These are phyloP conservation scores for Pemphigus obesinymphae DNA, from an alignment of 1,140 invertebrate genomes.

Conservation along the genomic window DNA sequence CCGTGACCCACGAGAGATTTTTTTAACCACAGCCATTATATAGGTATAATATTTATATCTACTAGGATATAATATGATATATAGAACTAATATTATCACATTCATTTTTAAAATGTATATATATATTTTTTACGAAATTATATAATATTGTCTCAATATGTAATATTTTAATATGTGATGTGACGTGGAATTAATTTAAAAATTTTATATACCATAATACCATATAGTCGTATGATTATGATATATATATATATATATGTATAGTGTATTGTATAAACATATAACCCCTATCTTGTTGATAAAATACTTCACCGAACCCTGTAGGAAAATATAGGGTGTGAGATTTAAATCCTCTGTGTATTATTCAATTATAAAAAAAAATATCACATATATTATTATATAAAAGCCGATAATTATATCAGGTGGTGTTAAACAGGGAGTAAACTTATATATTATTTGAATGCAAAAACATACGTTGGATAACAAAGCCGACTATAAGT, in stretches of 20 bases:
- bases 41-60: not conserved
- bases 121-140: too few species aligned
- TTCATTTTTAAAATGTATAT: too few species aligned
- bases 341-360: slow-evolving; percentile 4
- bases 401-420: not conserved
- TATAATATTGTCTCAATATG: too few species aligned
- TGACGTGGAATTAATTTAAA: not conserved
- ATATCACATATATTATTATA: not conserved
- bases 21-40: not conserved
- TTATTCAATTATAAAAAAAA: not conserved
- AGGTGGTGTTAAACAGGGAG: not conserved
- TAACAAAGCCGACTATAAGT: not conserved
- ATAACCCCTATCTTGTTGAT: too few species aligned
- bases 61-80: too few species aligned
- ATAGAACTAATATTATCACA: too few species aligned
- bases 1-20: not conserved
- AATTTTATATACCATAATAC: too few species aligned
- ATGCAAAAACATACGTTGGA: not conserved
- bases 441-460: not conserved
- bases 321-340: not conserved
- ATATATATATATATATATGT: too few species aligned
- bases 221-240: too few species aligned
- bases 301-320: not conserved
- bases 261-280: too few species aligned
- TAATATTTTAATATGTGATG: slow-evolving; percentile 1